Conservation (phyloP, 2,888 invertebrate species). For the Hyposoter dolosus region DNA sequence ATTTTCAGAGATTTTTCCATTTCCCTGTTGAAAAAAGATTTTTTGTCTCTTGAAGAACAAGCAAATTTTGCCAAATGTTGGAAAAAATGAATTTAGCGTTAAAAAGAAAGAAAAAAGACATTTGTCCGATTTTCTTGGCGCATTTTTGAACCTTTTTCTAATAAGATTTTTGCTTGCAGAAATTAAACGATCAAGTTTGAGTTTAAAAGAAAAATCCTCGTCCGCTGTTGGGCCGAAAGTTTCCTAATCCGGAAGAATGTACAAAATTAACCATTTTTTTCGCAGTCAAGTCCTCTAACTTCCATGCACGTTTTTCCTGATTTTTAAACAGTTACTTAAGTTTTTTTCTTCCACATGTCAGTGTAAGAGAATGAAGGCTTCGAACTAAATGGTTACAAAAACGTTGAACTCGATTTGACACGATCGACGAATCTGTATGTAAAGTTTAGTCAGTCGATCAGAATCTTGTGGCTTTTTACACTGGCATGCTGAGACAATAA, state of each 20-base stretch:
- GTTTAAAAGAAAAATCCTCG: not conserved
- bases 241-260: not conserved
- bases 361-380: conserved; percentile 31
- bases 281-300: conserved; percentile 22
- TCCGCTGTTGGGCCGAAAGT: not conserved
- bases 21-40: not conserved
- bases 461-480: conserved; percentile 44
- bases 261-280: conserved; percentile 21
- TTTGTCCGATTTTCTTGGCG: not conserved
- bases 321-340: conserved; percentile 38
- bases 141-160: not conserved
- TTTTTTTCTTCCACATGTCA: conserved; percentile 27
- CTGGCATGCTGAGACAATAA: conserved; percentile 31
- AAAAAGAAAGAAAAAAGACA: not conserved
- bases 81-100: not conserved
- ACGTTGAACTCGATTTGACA: not conserved
- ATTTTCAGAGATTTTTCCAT: not conserved
- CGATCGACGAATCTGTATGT: not conserved
- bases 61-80: not conserved
- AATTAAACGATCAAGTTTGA: not conserved
- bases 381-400: not conserved
- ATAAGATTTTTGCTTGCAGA: conserved; percentile 1
- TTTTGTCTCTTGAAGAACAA: not conserved
- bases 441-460: not conserved
- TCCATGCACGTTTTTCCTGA: conserved; percentile 17